Base-by-base conservation (phyloP, 2,888 invertebrate species). In the Aleiodes leptofemur region DNA sequence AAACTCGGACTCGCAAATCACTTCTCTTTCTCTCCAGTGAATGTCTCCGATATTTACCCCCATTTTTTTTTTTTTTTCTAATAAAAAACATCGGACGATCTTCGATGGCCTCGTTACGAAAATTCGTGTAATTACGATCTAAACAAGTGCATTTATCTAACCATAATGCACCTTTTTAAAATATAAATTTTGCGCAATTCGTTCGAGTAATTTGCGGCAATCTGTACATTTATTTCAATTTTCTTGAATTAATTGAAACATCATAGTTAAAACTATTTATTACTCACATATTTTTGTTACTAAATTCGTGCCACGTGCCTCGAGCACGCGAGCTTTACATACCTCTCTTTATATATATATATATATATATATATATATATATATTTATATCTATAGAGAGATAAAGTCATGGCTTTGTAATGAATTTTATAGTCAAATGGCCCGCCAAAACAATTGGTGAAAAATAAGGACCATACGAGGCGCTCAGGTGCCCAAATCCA, bases 321-420 rank as follows among this genome's bases (percentile, higher is more conserved):
- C 13, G 2, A 70, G 48, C 70, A 71, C 70, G 70, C 70, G 57
- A 70, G 56, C 56, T 50, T 71, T 23, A 64, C 23, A 29, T 64
- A 59, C 59, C 59, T 57, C 57, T 71, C 70, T 57, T 57, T 70
- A 34, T 23, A 23, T 23, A 23, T 23, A 23, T 23, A 23, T 23
- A 23, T 23, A 23, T 23, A 23, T 23, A 23, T 23, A 23, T 23
- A 23, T 23, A 23, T 23, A 2, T 23, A 23, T 23, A 2, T 23
- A 23, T 23, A 23, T 23, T 2, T 23, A 23, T 23, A 23, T 23
- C 23, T 23, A 23, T 23, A 34, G 9, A 53, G 29, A 29, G 23
- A 34, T 51, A 57, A n/a, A 70, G 43, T 38, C 55, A 76, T 70
- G 77, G 80, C 78, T n/a, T n/a, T n/a, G n/a, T n/a, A n/a, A n/a